Conservation (phyloP, 2,888 invertebrate genomes). For the Luffia ferchaultella region DNA sequence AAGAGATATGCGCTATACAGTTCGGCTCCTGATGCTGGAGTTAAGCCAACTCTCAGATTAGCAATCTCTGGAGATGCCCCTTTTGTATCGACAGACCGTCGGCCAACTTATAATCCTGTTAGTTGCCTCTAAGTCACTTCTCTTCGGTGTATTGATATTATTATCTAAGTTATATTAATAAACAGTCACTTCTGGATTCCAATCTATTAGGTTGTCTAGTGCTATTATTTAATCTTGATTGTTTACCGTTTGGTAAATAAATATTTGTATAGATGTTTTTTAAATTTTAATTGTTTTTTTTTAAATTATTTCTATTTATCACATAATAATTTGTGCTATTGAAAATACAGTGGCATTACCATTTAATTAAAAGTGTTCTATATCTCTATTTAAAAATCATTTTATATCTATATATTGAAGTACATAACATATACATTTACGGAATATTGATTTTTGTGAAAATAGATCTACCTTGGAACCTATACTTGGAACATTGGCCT, state of each 20-base stretch:
- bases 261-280: neutral
- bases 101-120: conserved; percentile 18
- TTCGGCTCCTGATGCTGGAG: conserved; percentile 36
- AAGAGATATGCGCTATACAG: conserved; percentile 27
- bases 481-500: neutral
- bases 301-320: neutral
- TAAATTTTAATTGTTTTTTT: neutral
- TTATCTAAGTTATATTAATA: conserved; percentile 1
- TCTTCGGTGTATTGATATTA: neutral
- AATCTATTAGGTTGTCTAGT: conserved; percentile 1
- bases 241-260: neutral
- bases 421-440: too few relatives aligned
- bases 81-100: conserved; percentile 28
- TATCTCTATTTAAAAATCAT: too few relatives aligned
- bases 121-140: neutral
- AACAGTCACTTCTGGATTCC: conserved; percentile 2
- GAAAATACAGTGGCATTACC: too few relatives aligned
- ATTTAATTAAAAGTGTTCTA: too few relatives aligned
- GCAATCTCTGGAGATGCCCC: conserved; percentile 32
- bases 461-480: neutral
- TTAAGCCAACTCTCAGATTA: conserved; percentile 45
- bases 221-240: neutral
- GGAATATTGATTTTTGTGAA: too few relatives aligned
- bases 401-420: too few relatives aligned
- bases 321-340: neutral